Evolutionary conservation across 2,113 vertebrate species (phyloP), one percentile per base, ranked within the genome.

Genomic region (Zosterops lateralis): DNA sequence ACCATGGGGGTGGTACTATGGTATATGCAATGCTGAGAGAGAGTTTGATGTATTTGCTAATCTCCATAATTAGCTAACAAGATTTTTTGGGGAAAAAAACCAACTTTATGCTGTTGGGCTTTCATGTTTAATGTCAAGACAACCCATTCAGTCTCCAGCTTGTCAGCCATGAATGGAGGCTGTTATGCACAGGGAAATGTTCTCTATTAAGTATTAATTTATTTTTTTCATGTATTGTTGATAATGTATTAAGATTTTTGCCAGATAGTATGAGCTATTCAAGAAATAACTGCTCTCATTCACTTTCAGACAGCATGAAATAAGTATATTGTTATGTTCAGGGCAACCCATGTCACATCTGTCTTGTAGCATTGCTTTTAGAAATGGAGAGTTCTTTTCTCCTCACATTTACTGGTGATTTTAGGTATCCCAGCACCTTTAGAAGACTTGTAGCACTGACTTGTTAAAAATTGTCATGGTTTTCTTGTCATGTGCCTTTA

Each of bases 1-100:
- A 73, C 15, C 0, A 0, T 28, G 10, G 29, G 31, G 18, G 32
- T 51, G 51, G 13, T 64, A 21, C n/a, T 79, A 1, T 40, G 25
- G 45, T 4, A 54, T 57, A 29, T 8, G 3, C 36, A 90, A 1
- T 42, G 34, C 29, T 73, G 36, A 29, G 36, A 45, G 66, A 22
- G 64, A 64, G 9, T 50, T 73, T 36, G 12, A 45, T 53, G 12
- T 25, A 32, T 87, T 82, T 94, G 13, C 14, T 62, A 6, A 61
- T 82, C n/a, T 58, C 21, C 29, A 9, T 31, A 64, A 67, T 67
- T 50, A 74, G 14, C 7, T 77, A 89, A 56, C 25, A 58, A 26
- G 6, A 36, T 92, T 60, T 48, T 64, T 17, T 17, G 45, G 12
- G 4, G 2, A 2, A 3, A 0, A 40, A 64, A 6, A 6, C 5